Evolutionary conservation across 2,888 invertebrate genomes (phyloP), one percentile per base, ranked within the genome.

Genomic region (Perdita meconis): DNA sequence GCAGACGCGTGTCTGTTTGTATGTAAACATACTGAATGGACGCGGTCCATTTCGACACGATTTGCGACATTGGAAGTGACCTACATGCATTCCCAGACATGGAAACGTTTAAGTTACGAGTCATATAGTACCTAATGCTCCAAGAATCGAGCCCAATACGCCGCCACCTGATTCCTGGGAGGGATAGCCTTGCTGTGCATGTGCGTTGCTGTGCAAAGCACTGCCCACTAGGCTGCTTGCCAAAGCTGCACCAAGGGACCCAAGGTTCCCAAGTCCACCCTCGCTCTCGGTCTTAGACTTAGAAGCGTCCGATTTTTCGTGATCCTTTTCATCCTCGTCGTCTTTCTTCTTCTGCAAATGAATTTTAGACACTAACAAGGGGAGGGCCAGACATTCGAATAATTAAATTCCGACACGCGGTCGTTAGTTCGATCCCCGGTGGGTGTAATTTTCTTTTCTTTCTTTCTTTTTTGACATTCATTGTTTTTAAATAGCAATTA

Each of bases 71-170:
- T 30, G 2, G 6, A 30, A 30, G 30, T 30, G 30, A 30, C 30
- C 6, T 6, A 30, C 6, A 30, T 30, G 30, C 6, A 30, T 2
- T 30, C 30, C 2, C 30, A 6, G 6, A 30, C 30, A 6, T 30
- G 30, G 30, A 30, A 6, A 30, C 30, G 6, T 4, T 4, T 30
- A 30, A 30, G 6, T 30, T 30, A 30, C 30, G 6, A 34, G n/a
- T 47, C 44, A 38, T 67, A 36, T 6, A 36, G 16, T 86, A 92
- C 92, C 92, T 57, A 92, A 80, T 65, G 92, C 89, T 70, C 91
- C 92, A 40, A 92, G 81, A 81, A 92, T 84, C 73, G 92, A 92
- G 16, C 89, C 92, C 4, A 92, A 81, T 70, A 92, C 87, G 56
- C 89, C 88, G 36, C 85, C 83, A 30, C 74, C 74, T 0, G 87